These are phyloP conservation scores for Zalophus californianus DNA, from an alignment of 2,797 vertebrate genomes.

Conservation along the genomic window DNA sequence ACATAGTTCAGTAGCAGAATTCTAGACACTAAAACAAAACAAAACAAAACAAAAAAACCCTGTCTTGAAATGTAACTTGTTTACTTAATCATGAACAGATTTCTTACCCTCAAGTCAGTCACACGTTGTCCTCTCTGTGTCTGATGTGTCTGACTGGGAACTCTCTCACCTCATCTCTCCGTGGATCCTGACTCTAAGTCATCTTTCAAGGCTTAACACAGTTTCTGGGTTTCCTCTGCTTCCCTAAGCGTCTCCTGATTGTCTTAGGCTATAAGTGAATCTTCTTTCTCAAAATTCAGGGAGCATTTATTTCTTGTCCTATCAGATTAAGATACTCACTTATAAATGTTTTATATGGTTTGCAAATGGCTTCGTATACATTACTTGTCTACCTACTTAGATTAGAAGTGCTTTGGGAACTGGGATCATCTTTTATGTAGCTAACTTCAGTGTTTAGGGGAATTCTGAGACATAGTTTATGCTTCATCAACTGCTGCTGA, in stretches of 20 bases:
- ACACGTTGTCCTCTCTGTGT: not conserved
- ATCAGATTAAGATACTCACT: not conserved
- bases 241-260: not conserved
- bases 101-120: not conserved
- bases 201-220: not conserved
- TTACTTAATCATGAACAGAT: not conserved
- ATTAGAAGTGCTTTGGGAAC: not conserved
- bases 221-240: not conserved
- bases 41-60: not conserved
- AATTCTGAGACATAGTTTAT: not conserved
- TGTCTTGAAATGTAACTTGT: not conserved
- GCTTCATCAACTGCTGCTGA: not conserved
- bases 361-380: not conserved
- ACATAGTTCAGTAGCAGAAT: not conserved
- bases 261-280: not conserved
- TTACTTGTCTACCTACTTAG: not conserved
- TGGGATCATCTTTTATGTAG: not conserved
- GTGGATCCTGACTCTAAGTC: not conserved
- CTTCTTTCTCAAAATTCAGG: not conserved
- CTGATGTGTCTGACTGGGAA: not conserved
- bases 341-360: not conserved
- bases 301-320: not conserved
- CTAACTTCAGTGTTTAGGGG: not conserved
- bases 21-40: not conserved
- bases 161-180: not conserved